phyloP scores from a whole-genome alignment of 2,888 invertebrate genomes.

The Ditula angustiorana region DNA sequence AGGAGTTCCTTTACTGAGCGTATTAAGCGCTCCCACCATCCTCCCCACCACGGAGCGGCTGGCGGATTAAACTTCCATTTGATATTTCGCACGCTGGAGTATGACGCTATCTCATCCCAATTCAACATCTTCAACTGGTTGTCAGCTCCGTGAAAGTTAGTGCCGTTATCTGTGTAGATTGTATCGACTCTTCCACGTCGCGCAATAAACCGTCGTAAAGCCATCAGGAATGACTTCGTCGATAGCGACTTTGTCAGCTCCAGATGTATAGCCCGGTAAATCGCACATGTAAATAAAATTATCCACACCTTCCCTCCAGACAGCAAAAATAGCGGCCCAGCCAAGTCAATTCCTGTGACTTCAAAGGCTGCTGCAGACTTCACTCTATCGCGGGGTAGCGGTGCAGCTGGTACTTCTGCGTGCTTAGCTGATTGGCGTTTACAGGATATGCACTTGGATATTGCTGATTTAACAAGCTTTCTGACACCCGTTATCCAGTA shows the following conservation, averaged over 20 bases:
- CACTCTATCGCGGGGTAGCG: too few species aligned
- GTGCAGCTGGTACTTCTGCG: too few species aligned
- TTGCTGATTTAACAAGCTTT: too few species aligned
- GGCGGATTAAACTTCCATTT: not conserved
- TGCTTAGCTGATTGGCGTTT: too few species aligned
- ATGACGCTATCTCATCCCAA: not conserved
- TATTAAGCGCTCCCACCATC: constrained; percentile 2
- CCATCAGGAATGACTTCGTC: too few species aligned
- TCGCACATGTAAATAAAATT: constrained; percentile 33
- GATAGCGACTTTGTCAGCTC: constrained; percentile 32
- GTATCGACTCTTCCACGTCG: constrained; percentile 20
- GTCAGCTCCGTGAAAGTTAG: constrained; percentile 32
- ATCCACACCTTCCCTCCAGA: too few species aligned
- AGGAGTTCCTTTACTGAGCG: not conserved
- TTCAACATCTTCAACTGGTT: not conserved
- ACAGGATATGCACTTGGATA: too few species aligned
- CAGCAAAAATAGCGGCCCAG: too few species aligned
- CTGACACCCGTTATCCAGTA: too few species aligned
- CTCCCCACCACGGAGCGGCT: constrained; percentile 6
- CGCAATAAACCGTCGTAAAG: constrained; percentile 37
- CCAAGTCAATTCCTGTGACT: too few species aligned
- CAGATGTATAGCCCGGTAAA: constrained; percentile 36
- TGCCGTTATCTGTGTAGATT: constrained; percentile 33
- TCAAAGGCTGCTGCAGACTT: too few species aligned
- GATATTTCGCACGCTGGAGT: not conserved